Conservation (phyloP, 2,113 vertebrate species). For the Carassius gibelio region DNA sequence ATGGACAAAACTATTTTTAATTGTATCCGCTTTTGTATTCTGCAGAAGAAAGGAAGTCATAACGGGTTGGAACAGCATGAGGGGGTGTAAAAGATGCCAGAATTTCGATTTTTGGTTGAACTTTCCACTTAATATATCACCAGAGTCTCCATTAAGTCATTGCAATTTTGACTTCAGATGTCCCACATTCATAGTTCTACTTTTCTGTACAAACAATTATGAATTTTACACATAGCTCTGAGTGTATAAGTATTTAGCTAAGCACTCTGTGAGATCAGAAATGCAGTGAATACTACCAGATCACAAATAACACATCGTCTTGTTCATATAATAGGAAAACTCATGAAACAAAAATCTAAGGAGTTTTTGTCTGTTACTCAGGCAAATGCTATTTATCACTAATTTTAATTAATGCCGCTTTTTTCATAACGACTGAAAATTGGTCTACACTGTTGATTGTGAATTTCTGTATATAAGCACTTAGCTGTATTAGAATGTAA, state of each 20-base stretch:
- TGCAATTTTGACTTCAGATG: not conserved
- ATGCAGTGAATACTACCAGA: conserved; percentile 32
- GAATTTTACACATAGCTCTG: conserved; percentile 27
- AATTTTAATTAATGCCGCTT: conserved; percentile 29
- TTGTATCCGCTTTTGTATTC: not conserved
- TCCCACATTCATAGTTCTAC: not conserved
- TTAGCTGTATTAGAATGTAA: conserved; percentile 47
- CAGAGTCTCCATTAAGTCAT: not conserved
- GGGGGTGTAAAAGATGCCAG: not conserved
- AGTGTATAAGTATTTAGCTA: conserved; percentile 31
- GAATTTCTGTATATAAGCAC: conserved; percentile 41
- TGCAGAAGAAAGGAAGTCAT: not conserved
- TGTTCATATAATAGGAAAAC: conserved; percentile 29
- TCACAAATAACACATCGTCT: conserved; percentile 23
- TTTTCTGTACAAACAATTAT: conserved; percentile 22
- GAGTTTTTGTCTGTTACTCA: conserved; percentile 19
- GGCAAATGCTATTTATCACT: conserved; percentile 32
- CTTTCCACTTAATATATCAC: conserved; percentile 25
- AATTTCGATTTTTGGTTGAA: not conserved
- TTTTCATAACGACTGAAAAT: conserved; percentile 42
- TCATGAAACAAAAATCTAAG: not conserved
- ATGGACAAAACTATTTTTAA: not conserved
- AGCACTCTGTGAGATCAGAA: conserved; percentile 13
- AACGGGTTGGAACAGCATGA: not conserved
- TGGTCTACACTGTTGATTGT: conserved; percentile 4